Conservation (phyloP, 1,140 invertebrate genomes). For the Platyura marginata region DNA sequence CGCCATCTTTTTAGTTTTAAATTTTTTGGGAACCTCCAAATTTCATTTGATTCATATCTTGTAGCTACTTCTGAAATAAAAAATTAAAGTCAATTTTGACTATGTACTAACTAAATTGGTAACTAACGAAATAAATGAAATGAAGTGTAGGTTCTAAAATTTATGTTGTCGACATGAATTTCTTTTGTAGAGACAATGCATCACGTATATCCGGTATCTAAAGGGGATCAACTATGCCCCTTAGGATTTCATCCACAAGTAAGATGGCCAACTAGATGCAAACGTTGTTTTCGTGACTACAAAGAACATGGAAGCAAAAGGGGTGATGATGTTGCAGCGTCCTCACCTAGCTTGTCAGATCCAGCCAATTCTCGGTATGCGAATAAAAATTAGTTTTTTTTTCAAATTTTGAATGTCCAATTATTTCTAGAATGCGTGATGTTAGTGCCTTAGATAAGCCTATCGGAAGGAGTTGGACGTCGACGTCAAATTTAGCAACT, state of each 20-base stretch:
- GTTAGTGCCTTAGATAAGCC: neutral
- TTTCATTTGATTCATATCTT: too few species aligned
- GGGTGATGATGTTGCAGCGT: slow-evolving; percentile 48
- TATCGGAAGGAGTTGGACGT: slow-evolving; percentile 28
- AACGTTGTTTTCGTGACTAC: slow-evolving; percentile 84
- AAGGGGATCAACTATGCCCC: slow-evolving; percentile 74
- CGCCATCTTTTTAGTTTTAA: too few species aligned
- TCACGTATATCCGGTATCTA: slow-evolving; percentile 58
- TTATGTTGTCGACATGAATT: too few species aligned
- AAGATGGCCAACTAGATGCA: slow-evolving; percentile 80
- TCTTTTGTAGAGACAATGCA: slow-evolving; percentile 35
- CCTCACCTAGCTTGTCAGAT: slow-evolving; percentile 53
- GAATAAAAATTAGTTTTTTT: neutral
- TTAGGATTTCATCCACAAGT: slow-evolving; percentile 88
- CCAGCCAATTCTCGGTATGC: slow-evolving; percentile 35
- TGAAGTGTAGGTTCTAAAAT: too few species aligned
- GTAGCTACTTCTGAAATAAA: too few species aligned
- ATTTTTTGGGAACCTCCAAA: too few species aligned
- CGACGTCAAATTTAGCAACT: slow-evolving; percentile 31
- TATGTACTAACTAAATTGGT: too few species aligned
- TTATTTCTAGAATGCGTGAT: neutral
- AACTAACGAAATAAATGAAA: too few species aligned
- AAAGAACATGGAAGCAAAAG: slow-evolving; percentile 67
- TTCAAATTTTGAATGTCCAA: too few species aligned
- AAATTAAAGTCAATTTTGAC: too few species aligned